phyloP scores from a whole-genome alignment of 2,797 vertebrate genomes.

The Morus bassanus region DNA sequence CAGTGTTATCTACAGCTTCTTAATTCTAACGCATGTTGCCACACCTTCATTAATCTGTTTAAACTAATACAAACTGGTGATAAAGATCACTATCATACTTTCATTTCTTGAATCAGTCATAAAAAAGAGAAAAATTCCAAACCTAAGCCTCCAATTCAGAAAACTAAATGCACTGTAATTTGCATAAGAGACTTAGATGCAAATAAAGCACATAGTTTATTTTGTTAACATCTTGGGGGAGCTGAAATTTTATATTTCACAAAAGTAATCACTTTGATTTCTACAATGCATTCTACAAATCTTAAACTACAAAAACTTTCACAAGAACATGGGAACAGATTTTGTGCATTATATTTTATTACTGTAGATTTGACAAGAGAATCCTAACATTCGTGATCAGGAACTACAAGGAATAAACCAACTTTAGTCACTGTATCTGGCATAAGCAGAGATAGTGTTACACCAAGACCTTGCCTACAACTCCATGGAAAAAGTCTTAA shows the following conservation, averaged over 20 bases:
- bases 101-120: background rate
- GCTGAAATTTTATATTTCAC: background rate
- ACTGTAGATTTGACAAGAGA: slow-evolving; percentile 17
- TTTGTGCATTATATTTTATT: slow-evolving; percentile 56
- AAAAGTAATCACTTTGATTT: slow-evolving; percentile 20
- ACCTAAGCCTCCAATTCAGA: background rate
- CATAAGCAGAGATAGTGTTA: slow-evolving; percentile 43
- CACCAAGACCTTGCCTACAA: background rate
- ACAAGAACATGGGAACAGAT: slow-evolving; percentile 51
- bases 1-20: background rate
- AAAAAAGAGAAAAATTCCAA: background rate
- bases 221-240: background rate
- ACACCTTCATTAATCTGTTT: background rate
- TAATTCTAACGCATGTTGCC: background rate
- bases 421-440: slow-evolving; percentile 2
- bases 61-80: background rate
- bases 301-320: slow-evolving; percentile 33
- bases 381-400: slow-evolving; percentile 12
- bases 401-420: slow-evolving; percentile 55
- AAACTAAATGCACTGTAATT: background rate
- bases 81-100: background rate
- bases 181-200: background rate
- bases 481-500: slow-evolving; percentile 14
- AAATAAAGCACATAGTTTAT: background rate
- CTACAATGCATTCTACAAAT: slow-evolving; percentile 46